A percentile compares a stretch with the other conserved stretches of the same genome.
phyloP scores from a whole-genome alignment of 1,140 invertebrate genomes.

The Zaprionus camerounensis region DNA sequence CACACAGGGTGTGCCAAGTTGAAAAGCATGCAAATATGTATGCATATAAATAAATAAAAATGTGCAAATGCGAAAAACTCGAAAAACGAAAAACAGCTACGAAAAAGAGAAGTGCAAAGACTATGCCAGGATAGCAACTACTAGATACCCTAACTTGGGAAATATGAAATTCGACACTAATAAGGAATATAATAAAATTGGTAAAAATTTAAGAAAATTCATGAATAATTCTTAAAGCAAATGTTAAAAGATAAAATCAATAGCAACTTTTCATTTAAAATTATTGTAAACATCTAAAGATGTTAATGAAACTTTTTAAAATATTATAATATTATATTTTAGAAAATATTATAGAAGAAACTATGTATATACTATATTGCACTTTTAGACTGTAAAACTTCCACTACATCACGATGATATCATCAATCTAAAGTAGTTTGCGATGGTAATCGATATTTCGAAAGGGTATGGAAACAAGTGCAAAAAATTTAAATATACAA shows the following conservation, averaged over 20 bases:
- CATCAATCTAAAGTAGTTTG: neutral
- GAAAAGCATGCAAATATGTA: constrained; percentile 79
- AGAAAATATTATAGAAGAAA: too few species aligned
- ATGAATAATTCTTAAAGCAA: too few species aligned
- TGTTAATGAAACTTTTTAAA: neutral
- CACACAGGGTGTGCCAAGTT: constrained; percentile 69
- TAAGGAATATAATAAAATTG: neutral
- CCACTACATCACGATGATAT: neutral
- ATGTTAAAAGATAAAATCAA: neutral
- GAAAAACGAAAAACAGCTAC: constrained; percentile 54
- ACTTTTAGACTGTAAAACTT: neutral
- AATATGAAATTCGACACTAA: neutral
- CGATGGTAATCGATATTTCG: neutral
- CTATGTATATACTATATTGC: neutral
- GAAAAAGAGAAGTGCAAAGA: constrained; percentile 25
- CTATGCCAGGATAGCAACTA: neutral
- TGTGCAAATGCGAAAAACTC: constrained; percentile 68
- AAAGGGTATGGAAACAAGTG: constrained; percentile 21
- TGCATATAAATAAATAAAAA: constrained; percentile 82
- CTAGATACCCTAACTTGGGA: neutral
- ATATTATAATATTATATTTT: too few species aligned
- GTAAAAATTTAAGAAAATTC: neutral
- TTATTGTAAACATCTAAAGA: neutral
- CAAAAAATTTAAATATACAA: constrained; percentile 30
- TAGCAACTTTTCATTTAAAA: neutral